These are phyloP conservation scores for Cromileptes altivelis DNA, from an alignment of 2,113 vertebrate genomes.

Conservation along the genomic window DNA sequence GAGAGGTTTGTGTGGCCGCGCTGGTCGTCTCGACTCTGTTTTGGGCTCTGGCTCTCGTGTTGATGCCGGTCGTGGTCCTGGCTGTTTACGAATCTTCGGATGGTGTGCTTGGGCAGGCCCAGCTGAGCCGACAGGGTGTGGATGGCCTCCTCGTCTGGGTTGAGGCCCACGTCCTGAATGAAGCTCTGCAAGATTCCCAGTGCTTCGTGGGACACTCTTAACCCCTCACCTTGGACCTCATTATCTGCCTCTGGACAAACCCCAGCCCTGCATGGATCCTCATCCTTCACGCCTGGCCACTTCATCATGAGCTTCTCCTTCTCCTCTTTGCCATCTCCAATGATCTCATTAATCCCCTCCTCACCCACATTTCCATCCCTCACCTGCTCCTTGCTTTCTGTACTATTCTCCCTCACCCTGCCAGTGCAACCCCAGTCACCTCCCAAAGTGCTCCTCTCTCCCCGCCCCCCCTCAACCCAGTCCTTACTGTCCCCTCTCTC, in stretches of 20 bases:
- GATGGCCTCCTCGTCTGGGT: conserved; percentile 96
- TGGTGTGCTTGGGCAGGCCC: conserved; percentile 94
- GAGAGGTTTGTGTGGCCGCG: conserved; percentile 2
- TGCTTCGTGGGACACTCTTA: conserved; percentile 92
- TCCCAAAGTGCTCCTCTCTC: conserved; percentile 34
- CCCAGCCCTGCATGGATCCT: conserved; percentile 3
- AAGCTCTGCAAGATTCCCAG: conserved; percentile 96
- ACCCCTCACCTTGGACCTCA: conserved; percentile 65
- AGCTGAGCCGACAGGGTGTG: conserved; percentile 97
- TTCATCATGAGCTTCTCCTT: conserved; percentile 39
- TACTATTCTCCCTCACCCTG: not conserved
- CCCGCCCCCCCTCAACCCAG: conserved; percentile 58
- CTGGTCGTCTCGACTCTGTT: conserved; percentile 18
- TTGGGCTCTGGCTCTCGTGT: conserved; percentile 33
- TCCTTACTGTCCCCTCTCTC: conserved; percentile 66
- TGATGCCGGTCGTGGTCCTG: conserved; percentile 78
- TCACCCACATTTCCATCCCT: conserved; percentile 80
- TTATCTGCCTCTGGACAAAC: conserved; percentile 31
- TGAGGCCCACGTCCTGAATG: conserved; percentile 94
- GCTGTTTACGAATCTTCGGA: conserved; percentile 97
- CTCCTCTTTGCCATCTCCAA: conserved; percentile 31
- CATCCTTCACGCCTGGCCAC: conserved; percentile 50
- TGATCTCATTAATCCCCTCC: conserved; percentile 17
- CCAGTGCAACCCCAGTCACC: conserved; percentile 55
- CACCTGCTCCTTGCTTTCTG: conserved; percentile 37